phyloP scores from a whole-genome alignment of 2,797 vertebrate species.

The Morelia viridis region DNA sequence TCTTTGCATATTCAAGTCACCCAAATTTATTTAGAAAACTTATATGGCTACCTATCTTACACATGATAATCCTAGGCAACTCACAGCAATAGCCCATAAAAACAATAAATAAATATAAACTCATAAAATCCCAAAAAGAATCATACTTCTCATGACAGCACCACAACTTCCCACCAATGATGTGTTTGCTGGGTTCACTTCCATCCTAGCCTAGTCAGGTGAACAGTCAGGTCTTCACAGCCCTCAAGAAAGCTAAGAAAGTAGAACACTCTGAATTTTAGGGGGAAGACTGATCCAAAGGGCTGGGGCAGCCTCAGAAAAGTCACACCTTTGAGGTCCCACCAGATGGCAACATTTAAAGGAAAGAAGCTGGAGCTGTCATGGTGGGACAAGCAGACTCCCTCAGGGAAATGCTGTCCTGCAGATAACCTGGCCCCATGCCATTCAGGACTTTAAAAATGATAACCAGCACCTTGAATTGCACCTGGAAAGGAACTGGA shows the following conservation, averaged over 20 bases:
- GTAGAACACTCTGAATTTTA: not conserved
- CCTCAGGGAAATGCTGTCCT: not conserved
- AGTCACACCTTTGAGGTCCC: not conserved
- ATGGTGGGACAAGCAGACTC: not conserved
- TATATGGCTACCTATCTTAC: not conserved
- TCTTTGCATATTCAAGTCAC: not conserved
- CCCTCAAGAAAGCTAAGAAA: not conserved
- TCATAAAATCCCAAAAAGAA: not conserved
- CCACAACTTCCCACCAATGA: not conserved
- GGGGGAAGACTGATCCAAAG: not conserved
- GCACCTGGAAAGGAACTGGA: not conserved
- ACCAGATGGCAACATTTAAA: not conserved
- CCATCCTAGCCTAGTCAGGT: not conserved
- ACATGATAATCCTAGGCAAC: not conserved
- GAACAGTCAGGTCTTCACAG: not conserved
- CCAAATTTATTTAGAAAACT: not conserved
- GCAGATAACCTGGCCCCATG: not conserved
- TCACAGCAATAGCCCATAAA: not conserved
- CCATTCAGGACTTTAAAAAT: not conserved
- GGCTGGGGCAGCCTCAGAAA: not conserved
- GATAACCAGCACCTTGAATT: not conserved
- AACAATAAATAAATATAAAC: not conserved
- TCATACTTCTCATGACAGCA: not conserved
- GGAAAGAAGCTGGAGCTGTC: not conserved
- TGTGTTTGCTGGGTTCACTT: not conserved